These are phyloP conservation scores for Tachysurus vachellii DNA, from an alignment of 2,113 vertebrate species.

Conservation along the genomic window DNA sequence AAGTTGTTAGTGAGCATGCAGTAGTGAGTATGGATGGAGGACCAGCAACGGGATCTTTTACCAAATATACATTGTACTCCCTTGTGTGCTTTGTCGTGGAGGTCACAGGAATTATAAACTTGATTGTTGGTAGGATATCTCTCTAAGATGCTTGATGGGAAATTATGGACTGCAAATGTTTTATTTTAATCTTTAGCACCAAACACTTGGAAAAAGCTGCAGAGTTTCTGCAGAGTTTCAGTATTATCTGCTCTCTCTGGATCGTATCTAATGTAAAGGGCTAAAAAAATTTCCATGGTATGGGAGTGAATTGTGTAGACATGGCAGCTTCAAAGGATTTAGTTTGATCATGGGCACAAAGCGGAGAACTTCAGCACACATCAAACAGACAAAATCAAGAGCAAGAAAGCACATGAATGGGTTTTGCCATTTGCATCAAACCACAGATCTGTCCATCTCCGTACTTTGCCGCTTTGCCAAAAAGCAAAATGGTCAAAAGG, in stretches of 20 bases:
- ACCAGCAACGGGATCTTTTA: background rate
- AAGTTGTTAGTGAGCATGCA: background rate
- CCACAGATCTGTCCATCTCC: background rate
- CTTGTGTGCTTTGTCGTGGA: background rate
- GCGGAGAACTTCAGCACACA: conserved; percentile 13
- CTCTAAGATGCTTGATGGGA: background rate
- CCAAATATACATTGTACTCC: background rate
- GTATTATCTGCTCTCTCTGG: background rate
- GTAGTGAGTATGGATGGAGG: background rate
- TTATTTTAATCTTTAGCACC: background rate
- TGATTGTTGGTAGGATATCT: background rate
- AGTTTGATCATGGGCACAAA: conserved; percentile 29
- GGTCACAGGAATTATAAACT: background rate
- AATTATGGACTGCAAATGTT: background rate
- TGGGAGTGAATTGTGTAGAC: conserved; percentile 1
- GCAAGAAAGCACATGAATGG: background rate
- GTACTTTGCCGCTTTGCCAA: background rate
- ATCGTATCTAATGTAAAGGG: background rate
- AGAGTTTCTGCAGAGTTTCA: background rate
- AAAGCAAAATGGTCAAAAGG: conserved; percentile 12
- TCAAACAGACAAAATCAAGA: conserved; percentile 14
- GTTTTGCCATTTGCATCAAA: background rate
- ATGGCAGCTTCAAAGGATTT: conserved; percentile 15
- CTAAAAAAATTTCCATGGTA: background rate
- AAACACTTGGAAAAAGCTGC: background rate